Evolutionary conservation across 2,113 vertebrate genomes (phyloP).

Genomic region (Pholis gunnellus): DNA sequence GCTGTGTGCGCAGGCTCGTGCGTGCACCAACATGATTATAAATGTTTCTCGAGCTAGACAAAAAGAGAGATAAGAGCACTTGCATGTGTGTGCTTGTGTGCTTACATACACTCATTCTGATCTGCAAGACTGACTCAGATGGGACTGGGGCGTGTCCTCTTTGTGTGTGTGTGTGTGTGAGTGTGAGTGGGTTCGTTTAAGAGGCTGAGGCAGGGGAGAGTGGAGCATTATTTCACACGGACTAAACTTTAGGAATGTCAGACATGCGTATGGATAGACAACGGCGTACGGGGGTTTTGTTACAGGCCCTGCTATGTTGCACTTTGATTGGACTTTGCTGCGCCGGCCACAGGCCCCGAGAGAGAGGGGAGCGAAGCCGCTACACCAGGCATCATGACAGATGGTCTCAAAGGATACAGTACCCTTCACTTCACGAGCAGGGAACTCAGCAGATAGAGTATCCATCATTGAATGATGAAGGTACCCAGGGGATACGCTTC

Average conservation of each 20-base stretch:
- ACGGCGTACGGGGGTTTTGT: slow-evolving; percentile 28
- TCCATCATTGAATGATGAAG: slow-evolving; percentile 69
- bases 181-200: slow-evolving; percentile 76
- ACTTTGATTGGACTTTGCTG: slow-evolving; percentile 80
- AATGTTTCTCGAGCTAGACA: not conserved
- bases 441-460: slow-evolving; percentile 67
- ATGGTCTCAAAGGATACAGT: slow-evolving; percentile 64
- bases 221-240: slow-evolving; percentile 54
- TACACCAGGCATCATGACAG: slow-evolving; percentile 48
- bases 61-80: slow-evolving; percentile 17
- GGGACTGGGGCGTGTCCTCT: slow-evolving; percentile 79
- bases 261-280: slow-evolving; percentile 42
- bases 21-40: not conserved
- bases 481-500: slow-evolving; percentile 44
- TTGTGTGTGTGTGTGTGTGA: slow-evolving; percentile 56
- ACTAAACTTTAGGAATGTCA: slow-evolving; percentile 69
- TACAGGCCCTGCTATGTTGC: slow-evolving; percentile 79
- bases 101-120: slow-evolving; percentile 50
- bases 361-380: slow-evolving; percentile 30
- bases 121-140: slow-evolving; percentile 85
- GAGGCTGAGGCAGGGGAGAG: slow-evolving; percentile 74
- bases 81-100: slow-evolving; percentile 66
- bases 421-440: slow-evolving; percentile 47
- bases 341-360: slow-evolving; percentile 74
- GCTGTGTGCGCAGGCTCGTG: slow-evolving; percentile 3